Conservation (phyloP, 1,140 invertebrate genomes). For the Lerema accius region DNA sequence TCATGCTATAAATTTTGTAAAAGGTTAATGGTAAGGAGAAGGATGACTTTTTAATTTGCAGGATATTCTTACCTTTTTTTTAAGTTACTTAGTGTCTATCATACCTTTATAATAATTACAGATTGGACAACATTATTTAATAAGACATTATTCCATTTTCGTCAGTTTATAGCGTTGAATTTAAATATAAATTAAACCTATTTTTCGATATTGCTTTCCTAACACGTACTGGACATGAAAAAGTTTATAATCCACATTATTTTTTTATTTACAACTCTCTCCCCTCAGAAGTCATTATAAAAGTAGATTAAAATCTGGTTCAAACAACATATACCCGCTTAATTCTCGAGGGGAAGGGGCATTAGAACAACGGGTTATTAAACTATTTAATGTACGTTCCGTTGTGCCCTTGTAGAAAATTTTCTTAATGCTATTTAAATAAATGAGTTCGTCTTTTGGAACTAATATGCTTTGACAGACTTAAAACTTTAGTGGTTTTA, state of each 20-base stretch:
- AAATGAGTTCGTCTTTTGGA: constrained; percentile 7
- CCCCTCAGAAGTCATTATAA: constrained; percentile 7
- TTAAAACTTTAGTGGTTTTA: neutral
- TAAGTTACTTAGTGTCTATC: too few species aligned
- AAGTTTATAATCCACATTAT: too few species aligned
- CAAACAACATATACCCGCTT: constrained; percentile 20
- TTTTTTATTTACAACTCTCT: neutral
- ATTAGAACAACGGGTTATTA: constrained; percentile 26
- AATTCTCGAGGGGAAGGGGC: constrained; percentile 9
- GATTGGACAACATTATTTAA: too few species aligned
- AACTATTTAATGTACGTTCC: constrained; percentile 29
- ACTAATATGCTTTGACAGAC: too few species aligned
- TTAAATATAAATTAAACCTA: too few species aligned
- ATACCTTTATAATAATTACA: too few species aligned
- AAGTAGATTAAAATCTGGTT: constrained; percentile 21
- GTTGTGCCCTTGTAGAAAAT: constrained; percentile 11
- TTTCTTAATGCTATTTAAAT: constrained; percentile 3
- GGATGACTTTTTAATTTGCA: too few species aligned
- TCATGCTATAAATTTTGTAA: neutral
- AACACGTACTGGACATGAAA: too few species aligned
- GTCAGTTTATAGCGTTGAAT: too few species aligned
- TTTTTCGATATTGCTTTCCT: too few species aligned
- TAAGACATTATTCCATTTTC: too few species aligned
- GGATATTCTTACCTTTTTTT: too few species aligned
- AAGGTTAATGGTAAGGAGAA: neutral